Percentiles rank a stretch among this genome's conserved stretches.
Evolutionary conservation across 1,140 invertebrate genomes (phyloP).

Genomic region (Drosophila biarmipes): DNA sequence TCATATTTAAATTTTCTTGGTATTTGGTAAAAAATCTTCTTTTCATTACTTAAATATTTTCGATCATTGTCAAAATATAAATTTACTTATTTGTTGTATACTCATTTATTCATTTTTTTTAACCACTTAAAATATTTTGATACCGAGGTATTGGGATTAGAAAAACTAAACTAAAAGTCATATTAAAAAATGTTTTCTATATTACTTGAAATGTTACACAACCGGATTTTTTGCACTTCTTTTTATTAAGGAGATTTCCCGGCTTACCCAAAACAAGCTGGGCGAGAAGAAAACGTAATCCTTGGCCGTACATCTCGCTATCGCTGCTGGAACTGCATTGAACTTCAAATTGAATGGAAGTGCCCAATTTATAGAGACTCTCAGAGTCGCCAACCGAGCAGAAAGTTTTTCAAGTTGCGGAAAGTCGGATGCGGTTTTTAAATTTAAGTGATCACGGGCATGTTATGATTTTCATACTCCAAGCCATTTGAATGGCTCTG

Average conservation of each 20-base stretch:
- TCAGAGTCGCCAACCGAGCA: conserved; percentile 58
- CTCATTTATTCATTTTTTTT: too few relatives aligned
- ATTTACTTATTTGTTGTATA: too few relatives aligned
- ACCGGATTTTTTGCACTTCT: too few relatives aligned
- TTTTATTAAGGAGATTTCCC: background rate
- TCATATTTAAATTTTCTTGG: too few relatives aligned
- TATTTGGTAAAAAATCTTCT: background rate
- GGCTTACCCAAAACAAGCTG: conserved; percentile 60
- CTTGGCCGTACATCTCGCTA: conserved; percentile 53
- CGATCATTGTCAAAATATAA: too few relatives aligned
- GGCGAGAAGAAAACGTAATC: conserved; percentile 42
- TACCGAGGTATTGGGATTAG: too few relatives aligned
- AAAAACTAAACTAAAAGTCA: too few relatives aligned
- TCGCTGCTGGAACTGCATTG: conserved; percentile 56
- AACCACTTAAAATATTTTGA: too few relatives aligned
- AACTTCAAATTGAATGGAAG: conserved; percentile 25
- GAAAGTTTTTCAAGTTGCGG: conserved; percentile 70
- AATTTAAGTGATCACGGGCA: conserved; percentile 66
- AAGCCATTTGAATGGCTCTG: conserved; percentile 58
- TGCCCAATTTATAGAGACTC: conserved; percentile 54
- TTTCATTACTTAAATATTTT: too few relatives aligned
- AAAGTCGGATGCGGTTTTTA: conserved; percentile 74
- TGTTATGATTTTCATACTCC: conserved; percentile 56
- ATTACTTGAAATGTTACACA: too few relatives aligned
- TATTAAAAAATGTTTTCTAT: too few relatives aligned